A percentile compares a stretch with the other conserved stretches of the same genome.
Evolutionary conservation across 2,113 vertebrate species (phyloP).

Genomic region (Stictonetta naevosa): DNA sequence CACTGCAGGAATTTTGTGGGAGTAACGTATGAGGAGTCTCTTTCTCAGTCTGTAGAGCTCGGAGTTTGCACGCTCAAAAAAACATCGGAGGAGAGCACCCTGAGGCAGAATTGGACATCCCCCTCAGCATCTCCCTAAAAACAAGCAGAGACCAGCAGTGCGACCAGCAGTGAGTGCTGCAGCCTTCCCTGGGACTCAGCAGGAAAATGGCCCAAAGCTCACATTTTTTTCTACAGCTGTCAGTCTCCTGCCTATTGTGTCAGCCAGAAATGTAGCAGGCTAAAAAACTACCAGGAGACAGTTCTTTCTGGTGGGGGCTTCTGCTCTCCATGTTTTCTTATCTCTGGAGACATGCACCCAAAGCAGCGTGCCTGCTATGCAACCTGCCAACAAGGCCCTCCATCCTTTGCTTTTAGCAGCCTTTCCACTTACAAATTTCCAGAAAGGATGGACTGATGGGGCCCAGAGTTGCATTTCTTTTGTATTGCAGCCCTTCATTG

Average conservation of each 20-base stretch:
- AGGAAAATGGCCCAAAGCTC: background rate
- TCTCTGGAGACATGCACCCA: background rate
- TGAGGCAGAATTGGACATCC: rapidly evolving
- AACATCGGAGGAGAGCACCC: background rate
- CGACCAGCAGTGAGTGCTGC: background rate
- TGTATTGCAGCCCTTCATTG: rapidly evolving
- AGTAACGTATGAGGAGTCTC: background rate
- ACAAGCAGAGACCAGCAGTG: background rate
- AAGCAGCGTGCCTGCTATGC: background rate
- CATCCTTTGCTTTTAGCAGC: background rate
- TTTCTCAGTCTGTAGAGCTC: background rate
- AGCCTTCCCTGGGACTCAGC: background rate
- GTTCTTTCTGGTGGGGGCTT: background rate
- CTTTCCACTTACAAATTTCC: background rate
- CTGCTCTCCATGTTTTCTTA: background rate
- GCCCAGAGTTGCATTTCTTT: background rate
- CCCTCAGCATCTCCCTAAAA: background rate
- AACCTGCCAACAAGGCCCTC: background rate
- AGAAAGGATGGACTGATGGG: background rate
- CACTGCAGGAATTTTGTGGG: background rate
- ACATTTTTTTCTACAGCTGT: background rate
- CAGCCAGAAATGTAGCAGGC: background rate
- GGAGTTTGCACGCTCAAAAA: background rate
- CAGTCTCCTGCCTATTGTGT: background rate
- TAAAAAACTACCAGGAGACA: background rate